Conservation (phyloP, 2,888 invertebrate species). For the Drosophila subsilvestris region DNA sequence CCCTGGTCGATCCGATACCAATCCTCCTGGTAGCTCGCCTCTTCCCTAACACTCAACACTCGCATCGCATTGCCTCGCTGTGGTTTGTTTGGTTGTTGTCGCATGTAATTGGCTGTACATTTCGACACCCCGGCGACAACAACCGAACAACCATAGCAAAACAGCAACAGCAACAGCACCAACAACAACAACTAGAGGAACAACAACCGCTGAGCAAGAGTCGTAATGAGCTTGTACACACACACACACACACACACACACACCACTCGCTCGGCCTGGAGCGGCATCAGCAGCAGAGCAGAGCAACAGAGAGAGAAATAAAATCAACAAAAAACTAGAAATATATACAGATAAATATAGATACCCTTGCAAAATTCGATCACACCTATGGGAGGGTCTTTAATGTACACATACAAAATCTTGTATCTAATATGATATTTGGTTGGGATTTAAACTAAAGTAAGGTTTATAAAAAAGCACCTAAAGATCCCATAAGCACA, state of each 20-base stretch:
- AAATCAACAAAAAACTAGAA: not conserved
- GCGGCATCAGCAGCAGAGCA: not conserved
- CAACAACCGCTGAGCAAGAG: constrained; percentile 49
- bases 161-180: not conserved
- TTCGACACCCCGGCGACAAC: constrained; percentile 77
- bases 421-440: too few species aligned
- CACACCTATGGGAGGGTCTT: too few species aligned
- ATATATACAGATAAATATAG: too few species aligned
- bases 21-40: constrained; percentile 2
- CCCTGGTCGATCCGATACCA: constrained; percentile 15
- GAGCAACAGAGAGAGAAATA: constrained; percentile 14
- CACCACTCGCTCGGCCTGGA: constrained; percentile 9
- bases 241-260: constrained; percentile 41
- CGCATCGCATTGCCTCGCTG: not conserved
- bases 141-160: constrained; percentile 26
- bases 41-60: constrained; percentile 3
- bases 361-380: too few species aligned
- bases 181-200: constrained; percentile 42
- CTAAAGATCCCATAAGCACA: too few species aligned
- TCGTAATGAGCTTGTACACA: constrained; percentile 77
- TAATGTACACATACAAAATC: too few species aligned
- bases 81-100: constrained; percentile 58
- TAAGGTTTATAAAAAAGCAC: too few species aligned
- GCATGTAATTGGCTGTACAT: constrained; percentile 77
- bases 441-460: too few species aligned